Evolutionary conservation across 2,797 vertebrate genomes (phyloP), one percentile per base, ranked within the genome.

Genomic region (Coilia nasus): DNA sequence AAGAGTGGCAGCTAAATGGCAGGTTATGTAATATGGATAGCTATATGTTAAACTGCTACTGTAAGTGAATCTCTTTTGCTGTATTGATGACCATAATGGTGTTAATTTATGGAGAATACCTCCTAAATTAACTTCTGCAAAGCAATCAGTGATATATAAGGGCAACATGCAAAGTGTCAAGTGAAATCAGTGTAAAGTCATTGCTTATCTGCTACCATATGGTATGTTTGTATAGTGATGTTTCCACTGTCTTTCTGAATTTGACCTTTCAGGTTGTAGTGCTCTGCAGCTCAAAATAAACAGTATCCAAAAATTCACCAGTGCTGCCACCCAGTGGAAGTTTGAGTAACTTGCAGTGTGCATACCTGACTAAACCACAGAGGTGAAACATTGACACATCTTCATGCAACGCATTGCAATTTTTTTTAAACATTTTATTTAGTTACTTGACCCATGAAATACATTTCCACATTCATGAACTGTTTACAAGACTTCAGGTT

Each of bases 401-500:
- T 21, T 44, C 67, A 75, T 23, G 19, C 35, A 78, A 2, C 71
- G 7, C 31, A 44, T 19, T 14, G 17, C 0, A 0, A 41, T 19
- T 78, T 78, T 78, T 78, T 78, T 4, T 10, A 78, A 2, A 25
- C 35, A 2, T 78, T 78, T 78, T 59, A 21, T 59, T 59, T 21
- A 21, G 71, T 78, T 19, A 44, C 71, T 9, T 78, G 5, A 78
- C 71, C 71, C 35, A 21, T 44, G 31, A 71, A 71, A 71, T 25
- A 28, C 64, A 71, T 41, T 44, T 94, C 92, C 90, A 91, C 85
- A 82, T 87, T 87, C 92, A 84, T 93, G 93, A 92, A 93, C 93
- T 89, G 91, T 95, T 96, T 96, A 96, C 91, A 86, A 81, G 85
- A 67, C 93, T 89, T 99, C 98, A 89, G 95, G 93, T 94, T 93